Evolutionary conservation across 2,797 vertebrate species (phyloP).

Genomic region (Ctenosaura bakeri): DNA sequence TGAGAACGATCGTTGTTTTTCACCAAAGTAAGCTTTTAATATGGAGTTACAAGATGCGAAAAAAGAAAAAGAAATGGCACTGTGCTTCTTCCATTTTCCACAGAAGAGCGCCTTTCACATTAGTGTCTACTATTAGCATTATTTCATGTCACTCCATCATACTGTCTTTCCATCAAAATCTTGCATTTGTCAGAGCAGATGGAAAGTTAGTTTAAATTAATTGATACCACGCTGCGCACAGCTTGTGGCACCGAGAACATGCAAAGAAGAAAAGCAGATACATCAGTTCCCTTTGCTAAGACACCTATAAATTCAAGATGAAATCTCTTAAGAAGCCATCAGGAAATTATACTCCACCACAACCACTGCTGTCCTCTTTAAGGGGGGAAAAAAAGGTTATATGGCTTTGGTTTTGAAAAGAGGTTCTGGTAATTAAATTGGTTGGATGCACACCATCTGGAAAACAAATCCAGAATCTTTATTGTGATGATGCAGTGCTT

Average conservation of each 20-base stretch:
- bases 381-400: background rate
- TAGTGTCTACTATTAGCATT: constrained; percentile 67
- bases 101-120: constrained; percentile 72
- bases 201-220: constrained; percentile 83
- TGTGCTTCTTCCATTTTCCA: constrained; percentile 65
- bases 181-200: constrained; percentile 78
- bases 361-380: no score
- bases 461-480: constrained; percentile 29
- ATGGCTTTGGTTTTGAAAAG: constrained; percentile 55
- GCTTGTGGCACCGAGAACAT: constrained; percentile 71
- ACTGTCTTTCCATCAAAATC: constrained; percentile 73
- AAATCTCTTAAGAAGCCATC: constrained; percentile 53
- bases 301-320: constrained; percentile 61
- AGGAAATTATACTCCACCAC: constrained; percentile 28
- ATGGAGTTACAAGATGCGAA: background rate
- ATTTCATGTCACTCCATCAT: constrained; percentile 75
- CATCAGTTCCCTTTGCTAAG: constrained; percentile 73
- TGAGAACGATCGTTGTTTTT: constrained; percentile 73
- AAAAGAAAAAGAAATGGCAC: background rate
- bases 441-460: constrained; percentile 16
- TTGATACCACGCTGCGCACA: constrained; percentile 80
- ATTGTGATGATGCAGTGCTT: background rate
- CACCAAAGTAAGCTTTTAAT: constrained; percentile 63
- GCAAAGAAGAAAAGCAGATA: constrained; percentile 63
- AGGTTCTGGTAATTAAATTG: constrained; percentile 23